Percentiles rank a stretch among this genome's conserved stretches.
Evolutionary conservation across 2,113 vertebrate genomes (phyloP).

Genomic region (Myxocyprinus asiaticus): DNA sequence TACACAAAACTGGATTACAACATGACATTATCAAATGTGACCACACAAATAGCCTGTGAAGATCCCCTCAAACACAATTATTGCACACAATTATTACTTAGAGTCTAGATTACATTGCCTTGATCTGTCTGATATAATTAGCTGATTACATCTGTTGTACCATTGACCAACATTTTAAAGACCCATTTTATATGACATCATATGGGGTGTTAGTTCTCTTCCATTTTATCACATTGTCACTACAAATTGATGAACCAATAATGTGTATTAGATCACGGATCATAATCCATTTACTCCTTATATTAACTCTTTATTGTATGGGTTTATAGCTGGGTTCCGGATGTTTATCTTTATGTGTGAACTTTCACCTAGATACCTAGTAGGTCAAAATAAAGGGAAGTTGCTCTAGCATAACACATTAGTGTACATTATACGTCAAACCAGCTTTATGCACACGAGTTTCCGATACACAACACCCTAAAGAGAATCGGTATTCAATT

Average conservation of each 20-base stretch:
- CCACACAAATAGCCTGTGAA: too few relatives aligned
- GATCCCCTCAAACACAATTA: too few relatives aligned
- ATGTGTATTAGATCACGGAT: not conserved
- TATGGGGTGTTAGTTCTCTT: not conserved
- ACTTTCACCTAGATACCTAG: conserved; percentile 5
- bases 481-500: too few relatives aligned
- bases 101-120: too few relatives aligned
- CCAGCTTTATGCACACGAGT: not conserved
- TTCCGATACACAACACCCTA: too few relatives aligned
- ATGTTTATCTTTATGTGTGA: not conserved
- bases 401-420: too few relatives aligned
- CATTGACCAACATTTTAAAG: too few relatives aligned
- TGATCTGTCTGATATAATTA: too few relatives aligned
- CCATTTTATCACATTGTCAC: not conserved
- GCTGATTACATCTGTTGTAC: too few relatives aligned
- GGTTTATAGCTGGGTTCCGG: not conserved
- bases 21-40: too few relatives aligned
- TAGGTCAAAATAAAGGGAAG: conserved; percentile 7
- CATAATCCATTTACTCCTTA: not conserved
- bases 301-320: not conserved
- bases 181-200: not conserved
- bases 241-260: not conserved
- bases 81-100: too few relatives aligned
- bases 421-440: not conserved
- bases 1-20: too few relatives aligned